A percentile compares a stretch with the other conserved stretches of the same genome.
phyloP scores from a whole-genome alignment of 2,888 invertebrate genomes.

The Caenorhabditis imperialis region DNA sequence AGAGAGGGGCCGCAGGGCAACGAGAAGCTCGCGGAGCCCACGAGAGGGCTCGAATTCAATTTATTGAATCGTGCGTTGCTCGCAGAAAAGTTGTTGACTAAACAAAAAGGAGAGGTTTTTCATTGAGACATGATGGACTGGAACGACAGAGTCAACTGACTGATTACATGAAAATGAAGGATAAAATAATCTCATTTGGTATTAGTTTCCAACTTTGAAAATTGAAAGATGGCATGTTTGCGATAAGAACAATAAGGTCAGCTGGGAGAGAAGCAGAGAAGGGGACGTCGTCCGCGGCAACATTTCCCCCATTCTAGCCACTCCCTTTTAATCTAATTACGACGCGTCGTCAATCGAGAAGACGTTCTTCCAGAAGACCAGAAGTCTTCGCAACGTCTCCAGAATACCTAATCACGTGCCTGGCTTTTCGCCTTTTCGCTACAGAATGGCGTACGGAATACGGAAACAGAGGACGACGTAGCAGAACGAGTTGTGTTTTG shows the following conservation, averaged over 20 bases:
- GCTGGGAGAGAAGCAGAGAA: constrained; percentile 1
- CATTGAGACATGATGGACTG: too few relatives aligned
- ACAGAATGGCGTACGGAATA: neutral
- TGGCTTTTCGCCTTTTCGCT: neutral
- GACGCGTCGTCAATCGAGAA: constrained; percentile 14
- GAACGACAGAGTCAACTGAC: too few relatives aligned
- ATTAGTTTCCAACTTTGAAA: too few relatives aligned
- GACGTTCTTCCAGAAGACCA: constrained; percentile 35
- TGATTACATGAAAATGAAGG: too few relatives aligned
- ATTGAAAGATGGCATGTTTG: neutral
- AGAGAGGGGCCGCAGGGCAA: constrained; percentile 25
- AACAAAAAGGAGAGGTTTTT: constrained; percentile 25
- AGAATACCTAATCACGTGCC: constrained; percentile 24
- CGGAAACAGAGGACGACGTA: too few relatives aligned
- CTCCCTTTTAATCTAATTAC: constrained; percentile 50
- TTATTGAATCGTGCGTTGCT: constrained; percentile 40
- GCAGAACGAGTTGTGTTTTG: constrained; percentile 25
- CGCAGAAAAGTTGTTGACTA: constrained; percentile 46
- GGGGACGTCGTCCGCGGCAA: constrained; percentile 13
- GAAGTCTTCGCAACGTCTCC: neutral
- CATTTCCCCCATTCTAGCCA: constrained; percentile 34
- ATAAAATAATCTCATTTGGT: too few relatives aligned
- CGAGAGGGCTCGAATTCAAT: constrained; percentile 46
- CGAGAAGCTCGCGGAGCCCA: constrained; percentile 24
- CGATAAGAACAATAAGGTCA: constrained; percentile 8